phyloP scores from a whole-genome alignment of 53 echinoderm and acorn worm genomes.

The Holothuria scabra region DNA sequence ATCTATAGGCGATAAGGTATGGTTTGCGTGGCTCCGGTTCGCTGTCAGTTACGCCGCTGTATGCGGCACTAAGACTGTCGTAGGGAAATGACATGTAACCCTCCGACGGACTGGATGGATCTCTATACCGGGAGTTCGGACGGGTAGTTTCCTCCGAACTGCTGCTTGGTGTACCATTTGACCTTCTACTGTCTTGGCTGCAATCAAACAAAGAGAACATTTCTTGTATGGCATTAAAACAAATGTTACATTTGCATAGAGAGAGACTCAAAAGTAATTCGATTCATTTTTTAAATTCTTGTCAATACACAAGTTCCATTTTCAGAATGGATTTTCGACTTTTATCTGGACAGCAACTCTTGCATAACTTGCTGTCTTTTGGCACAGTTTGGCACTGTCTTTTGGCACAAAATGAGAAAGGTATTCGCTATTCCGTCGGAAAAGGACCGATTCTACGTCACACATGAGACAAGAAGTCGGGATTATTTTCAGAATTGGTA shows the following conservation, averaged over 20 bases:
- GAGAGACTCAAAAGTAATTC: too few species aligned
- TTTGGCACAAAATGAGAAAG: too few species aligned
- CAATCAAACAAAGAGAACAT: not conserved
- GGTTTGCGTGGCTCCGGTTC: slow-evolving; percentile 81
- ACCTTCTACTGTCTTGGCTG: slow-evolving; percentile 64
- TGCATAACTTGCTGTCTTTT: too few species aligned
- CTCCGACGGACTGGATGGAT: slow-evolving; percentile 88
- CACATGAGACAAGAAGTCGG: too few species aligned
- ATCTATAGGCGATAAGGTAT: slow-evolving; percentile 49
- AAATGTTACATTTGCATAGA: not conserved
- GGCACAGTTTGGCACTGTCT: too few species aligned
- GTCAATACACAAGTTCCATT: too few species aligned
- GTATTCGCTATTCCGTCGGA: too few species aligned
- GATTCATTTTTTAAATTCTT: too few species aligned
- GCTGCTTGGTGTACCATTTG: slow-evolving; percentile 77
- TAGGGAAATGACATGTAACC: slow-evolving; percentile 90
- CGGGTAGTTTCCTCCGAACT: slow-evolving; percentile 71
- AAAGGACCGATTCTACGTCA: too few species aligned
- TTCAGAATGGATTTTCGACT: too few species aligned
- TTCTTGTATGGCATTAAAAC: not conserved
- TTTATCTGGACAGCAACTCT: too few species aligned
- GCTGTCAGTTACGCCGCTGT: slow-evolving; percentile 85
- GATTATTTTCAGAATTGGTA: too few species aligned
- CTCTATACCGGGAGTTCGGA: slow-evolving; percentile 66
- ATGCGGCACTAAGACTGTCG: slow-evolving; percentile 81